These are phyloP conservation scores for Cantharis flavilabris DNA, from an alignment of 2,888 invertebrate genomes.

Conservation along the genomic window DNA sequence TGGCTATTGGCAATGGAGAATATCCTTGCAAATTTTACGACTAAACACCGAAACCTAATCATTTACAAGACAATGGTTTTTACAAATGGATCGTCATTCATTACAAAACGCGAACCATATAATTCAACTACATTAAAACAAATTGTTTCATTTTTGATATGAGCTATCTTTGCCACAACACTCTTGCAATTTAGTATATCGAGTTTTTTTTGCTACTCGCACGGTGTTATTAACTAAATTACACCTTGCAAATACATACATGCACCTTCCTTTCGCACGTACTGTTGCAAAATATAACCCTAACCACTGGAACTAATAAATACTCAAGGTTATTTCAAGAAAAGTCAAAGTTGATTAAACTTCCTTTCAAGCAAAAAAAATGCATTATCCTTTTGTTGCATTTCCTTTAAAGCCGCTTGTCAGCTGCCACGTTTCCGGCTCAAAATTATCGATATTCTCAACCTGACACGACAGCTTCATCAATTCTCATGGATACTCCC, in stretches of 20 bases:
- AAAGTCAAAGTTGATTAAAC: conserved; percentile 2
- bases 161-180: not conserved
- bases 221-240: conserved; percentile 2
- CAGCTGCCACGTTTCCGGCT: not conserved
- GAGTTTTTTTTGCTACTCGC: not conserved
- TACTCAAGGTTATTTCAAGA: not conserved
- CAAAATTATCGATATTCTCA: not conserved
- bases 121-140: not conserved
- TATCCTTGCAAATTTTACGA: not conserved
- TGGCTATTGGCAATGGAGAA: not conserved
- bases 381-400: not conserved
- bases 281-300: not conserved
- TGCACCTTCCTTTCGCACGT: not conserved
- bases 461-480: not conserved
- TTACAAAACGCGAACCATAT: not conserved
- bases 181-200: not conserved
- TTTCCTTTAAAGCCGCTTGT: not conserved
- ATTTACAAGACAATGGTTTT: not conserved
- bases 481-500: not conserved
- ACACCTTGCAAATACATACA: not conserved
- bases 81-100: not conserved
- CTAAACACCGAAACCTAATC: not conserved
- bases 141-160: not conserved
- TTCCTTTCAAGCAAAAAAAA: not conserved
- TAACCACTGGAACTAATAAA: not conserved